Percentiles rank a stretch among this genome's conserved stretches.
phyloP scores from a whole-genome alignment of 1,140 invertebrate genomes.

The Zaprionus taronus region DNA sequence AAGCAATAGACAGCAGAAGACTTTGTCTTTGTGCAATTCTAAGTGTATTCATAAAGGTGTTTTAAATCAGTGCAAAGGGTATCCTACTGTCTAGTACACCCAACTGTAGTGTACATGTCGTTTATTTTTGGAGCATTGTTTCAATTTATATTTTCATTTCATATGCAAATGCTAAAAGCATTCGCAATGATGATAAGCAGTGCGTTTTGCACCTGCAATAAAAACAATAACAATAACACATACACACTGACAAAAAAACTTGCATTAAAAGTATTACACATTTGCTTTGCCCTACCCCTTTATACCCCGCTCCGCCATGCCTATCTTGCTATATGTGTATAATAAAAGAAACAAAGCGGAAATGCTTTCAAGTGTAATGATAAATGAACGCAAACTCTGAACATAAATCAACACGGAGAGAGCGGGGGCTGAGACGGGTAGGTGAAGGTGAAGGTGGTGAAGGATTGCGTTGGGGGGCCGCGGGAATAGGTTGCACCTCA shows the following conservation, averaged over 20 bases:
- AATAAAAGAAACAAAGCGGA: slow-evolving; percentile 76
- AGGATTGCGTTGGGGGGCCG: neutral
- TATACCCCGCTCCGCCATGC: neutral
- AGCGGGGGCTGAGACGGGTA: neutral
- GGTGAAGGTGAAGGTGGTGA: slow-evolving; percentile 9
- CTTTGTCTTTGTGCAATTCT: too few species aligned
- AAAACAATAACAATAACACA: slow-evolving; percentile 30
- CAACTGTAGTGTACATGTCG: neutral
- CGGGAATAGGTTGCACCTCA: slow-evolving; percentile 51
- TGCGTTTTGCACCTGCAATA: slow-evolving; percentile 64
- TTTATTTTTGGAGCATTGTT: slow-evolving; percentile 15
- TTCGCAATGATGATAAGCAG: slow-evolving; percentile 64
- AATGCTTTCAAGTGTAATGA: slow-evolving; percentile 82
- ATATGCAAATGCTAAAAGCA: slow-evolving; percentile 66
- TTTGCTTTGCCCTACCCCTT: slow-evolving; percentile 36
- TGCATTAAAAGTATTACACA: slow-evolving; percentile 75
- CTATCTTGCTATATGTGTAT: slow-evolving; percentile 45
- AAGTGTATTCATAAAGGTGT: too few species aligned
- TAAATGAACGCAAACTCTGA: slow-evolving; percentile 79
- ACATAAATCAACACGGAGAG: slow-evolving; percentile 67
- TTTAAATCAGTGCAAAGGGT: neutral
- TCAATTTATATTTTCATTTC: slow-evolving; percentile 31
- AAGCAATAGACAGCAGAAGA: too few species aligned
- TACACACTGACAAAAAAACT: slow-evolving; percentile 22
- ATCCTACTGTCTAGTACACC: neutral